phyloP scores from a whole-genome alignment of 2,113 vertebrate genomes.

The Montifringilla adamsi region DNA sequence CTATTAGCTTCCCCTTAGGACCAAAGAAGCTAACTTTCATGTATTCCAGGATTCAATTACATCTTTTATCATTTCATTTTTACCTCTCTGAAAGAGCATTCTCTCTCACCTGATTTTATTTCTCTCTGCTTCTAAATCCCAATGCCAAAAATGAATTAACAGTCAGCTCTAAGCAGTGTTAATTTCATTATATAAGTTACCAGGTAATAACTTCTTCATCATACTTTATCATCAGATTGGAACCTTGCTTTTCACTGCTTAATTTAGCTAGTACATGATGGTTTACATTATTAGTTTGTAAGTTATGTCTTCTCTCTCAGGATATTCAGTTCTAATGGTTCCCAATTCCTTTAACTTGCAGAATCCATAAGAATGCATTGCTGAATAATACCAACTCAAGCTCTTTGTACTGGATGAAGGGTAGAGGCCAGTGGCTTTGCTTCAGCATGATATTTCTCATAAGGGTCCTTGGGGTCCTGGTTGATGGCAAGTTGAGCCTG shows the following conservation, averaged over 20 bases:
- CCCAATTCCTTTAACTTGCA: background rate
- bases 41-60: constrained; percentile 1
- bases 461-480: background rate
- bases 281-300: background rate
- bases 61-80: background rate
- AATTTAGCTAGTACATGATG: background rate
- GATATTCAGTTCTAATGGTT: background rate
- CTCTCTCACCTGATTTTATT: background rate
- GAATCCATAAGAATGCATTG: background rate
- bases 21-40: background rate
- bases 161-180: background rate
- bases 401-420: background rate
- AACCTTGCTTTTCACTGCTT: background rate
- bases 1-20: background rate
- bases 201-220: constrained; percentile 5
- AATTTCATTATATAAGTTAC: background rate
- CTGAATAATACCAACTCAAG: background rate
- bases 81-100: background rate
- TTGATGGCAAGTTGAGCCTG: background rate
- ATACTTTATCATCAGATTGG: background rate
- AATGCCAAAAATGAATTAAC: background rate
- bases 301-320: background rate
- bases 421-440: background rate
- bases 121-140: background rate
- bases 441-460: background rate